Evolutionary conservation across 2,888 invertebrate species (phyloP).

Genomic region (Meiosimyza decipiens): DNA sequence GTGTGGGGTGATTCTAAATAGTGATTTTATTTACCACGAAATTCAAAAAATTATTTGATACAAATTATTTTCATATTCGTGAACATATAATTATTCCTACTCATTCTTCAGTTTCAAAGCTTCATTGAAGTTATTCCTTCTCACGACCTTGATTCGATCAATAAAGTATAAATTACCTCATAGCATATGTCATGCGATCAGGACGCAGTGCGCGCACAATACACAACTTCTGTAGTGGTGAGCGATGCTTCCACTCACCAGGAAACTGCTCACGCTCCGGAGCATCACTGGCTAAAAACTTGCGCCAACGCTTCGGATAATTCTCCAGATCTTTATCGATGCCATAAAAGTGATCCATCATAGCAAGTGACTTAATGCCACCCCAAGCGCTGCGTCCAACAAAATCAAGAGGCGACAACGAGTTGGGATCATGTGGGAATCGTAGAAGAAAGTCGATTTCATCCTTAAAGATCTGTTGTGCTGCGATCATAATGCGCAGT

Average conservation of each 20-base stretch:
- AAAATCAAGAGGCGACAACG: slow-evolving; percentile 84
- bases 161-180: slow-evolving; percentile 68
- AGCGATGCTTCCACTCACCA: slow-evolving; percentile 96
- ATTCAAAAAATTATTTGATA: no score
- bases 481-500: slow-evolving; percentile 71
- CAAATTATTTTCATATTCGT: no score
- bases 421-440: slow-evolving; percentile 79
- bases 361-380: slow-evolving; percentile 81
- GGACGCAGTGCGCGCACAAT: slow-evolving; percentile 91
- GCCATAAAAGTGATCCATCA: slow-evolving; percentile 85
- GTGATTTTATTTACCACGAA: no score
- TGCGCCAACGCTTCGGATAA: slow-evolving; percentile 91
- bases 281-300: slow-evolving; percentile 89
- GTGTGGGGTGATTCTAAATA: not conserved
- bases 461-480: slow-evolving; percentile 74
- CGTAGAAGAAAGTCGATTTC: slow-evolving; percentile 91
- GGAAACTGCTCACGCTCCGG: slow-evolving; percentile 95
- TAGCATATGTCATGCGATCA: slow-evolving; percentile 94
- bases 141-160: no score
- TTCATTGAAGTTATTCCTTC: no score
- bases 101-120: no score
- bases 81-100: no score
- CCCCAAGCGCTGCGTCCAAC: slow-evolving; percentile 84
- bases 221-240: slow-evolving; percentile 86
- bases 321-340: slow-evolving; percentile 93